phyloP scores from a whole-genome alignment of 2,797 vertebrate genomes.

The Naso thynnoides region DNA sequence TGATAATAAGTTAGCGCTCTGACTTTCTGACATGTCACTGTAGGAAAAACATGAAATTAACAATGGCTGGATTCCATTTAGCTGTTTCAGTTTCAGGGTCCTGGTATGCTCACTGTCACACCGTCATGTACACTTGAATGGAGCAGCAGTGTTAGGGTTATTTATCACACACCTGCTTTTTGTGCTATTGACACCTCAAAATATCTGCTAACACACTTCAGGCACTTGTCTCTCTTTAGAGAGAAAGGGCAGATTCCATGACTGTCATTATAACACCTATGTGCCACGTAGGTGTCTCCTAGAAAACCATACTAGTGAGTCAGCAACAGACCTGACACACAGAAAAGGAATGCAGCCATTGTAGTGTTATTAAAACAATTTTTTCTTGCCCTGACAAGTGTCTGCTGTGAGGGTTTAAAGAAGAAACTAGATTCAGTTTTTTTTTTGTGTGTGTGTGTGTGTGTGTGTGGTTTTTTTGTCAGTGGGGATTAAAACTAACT shows the following conservation, averaged over 20 bases:
- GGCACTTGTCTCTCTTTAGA: no score
- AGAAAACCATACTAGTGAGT: background rate
- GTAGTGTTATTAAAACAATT: background rate
- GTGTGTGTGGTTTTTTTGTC: no score
- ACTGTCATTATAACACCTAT: background rate
- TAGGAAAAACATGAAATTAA: background rate
- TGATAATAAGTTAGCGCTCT: no score
- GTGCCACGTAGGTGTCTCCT: background rate
- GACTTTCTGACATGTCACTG: background rate
- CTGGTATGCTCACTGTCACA: background rate
- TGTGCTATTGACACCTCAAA: background rate
- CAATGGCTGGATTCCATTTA: background rate
- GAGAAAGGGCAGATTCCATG: background rate
- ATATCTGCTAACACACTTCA: no score
- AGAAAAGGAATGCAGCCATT: background rate
- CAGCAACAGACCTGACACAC: background rate
- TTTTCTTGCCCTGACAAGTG: background rate
- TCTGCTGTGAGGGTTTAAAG: no score
- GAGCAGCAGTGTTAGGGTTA: background rate
- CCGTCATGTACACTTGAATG: background rate
- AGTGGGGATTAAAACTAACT: no score
- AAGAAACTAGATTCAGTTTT: background rate
- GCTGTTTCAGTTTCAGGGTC: background rate
- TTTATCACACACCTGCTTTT: background rate
- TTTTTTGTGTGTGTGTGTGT: background rate